Conservation (phyloP, 1,140 invertebrate species). For the Goniozus legneri region DNA sequence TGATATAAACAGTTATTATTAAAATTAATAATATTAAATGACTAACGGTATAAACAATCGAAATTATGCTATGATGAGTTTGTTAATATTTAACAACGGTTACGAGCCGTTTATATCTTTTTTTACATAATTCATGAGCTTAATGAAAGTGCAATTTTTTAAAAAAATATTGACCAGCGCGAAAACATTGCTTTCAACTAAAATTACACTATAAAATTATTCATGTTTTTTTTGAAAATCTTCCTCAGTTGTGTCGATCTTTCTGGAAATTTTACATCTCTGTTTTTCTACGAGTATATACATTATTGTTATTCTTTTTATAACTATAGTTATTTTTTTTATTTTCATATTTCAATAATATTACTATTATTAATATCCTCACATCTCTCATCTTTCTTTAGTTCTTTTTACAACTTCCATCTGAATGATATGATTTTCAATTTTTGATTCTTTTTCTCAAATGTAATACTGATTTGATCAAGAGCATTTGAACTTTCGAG, state of each 20-base stretch:
- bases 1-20: too few species aligned
- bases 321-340: background rate
- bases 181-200: too few species aligned
- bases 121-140: too few species aligned
- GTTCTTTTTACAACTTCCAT: slow-evolving; percentile 7
- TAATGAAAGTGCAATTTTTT: too few species aligned
- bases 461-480: slow-evolving; percentile 42
- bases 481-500: slow-evolving; percentile 26
- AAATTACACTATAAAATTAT: too few species aligned
- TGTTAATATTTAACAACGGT: too few species aligned
- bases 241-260: slow-evolving; percentile 3
- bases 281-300: slow-evolving; percentile 1
- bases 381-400: slow-evolving; percentile 13
- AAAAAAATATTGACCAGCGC: too few species aligned
- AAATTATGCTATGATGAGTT: too few species aligned
- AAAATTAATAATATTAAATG: too few species aligned
- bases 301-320: background rate
- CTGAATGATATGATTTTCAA: slow-evolving; percentile 26
- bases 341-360: background rate
- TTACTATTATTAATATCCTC: slow-evolving; percentile 10
- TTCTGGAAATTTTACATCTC: slow-evolving; percentile 20
- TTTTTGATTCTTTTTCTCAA: slow-evolving; percentile 28
- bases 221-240: too few species aligned
- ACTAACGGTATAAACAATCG: too few species aligned
- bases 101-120: background rate